Conservation (phyloP, 2,888 invertebrate species). For the Tiliacea aurago region DNA sequence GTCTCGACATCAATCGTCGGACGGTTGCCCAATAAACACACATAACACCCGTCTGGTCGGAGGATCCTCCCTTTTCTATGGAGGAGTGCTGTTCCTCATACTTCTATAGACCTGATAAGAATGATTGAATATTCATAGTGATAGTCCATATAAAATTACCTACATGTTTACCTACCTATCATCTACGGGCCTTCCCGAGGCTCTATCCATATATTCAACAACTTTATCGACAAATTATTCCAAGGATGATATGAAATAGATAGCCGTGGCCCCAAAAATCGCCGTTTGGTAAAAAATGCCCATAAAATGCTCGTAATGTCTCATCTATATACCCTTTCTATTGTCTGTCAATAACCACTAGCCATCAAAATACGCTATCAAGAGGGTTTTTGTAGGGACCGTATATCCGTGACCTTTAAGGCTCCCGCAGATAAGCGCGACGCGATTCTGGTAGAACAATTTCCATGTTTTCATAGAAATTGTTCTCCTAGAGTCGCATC, state of each 20-base stretch:
- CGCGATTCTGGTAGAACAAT: too few species aligned
- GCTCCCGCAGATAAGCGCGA: too few species aligned
- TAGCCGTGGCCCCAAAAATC: constrained; percentile 28
- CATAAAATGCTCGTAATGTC: constrained; percentile 39
- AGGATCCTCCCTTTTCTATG: too few species aligned
- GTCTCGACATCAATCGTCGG: too few species aligned
- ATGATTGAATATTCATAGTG: constrained; percentile 21
- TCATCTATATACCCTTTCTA: constrained; percentile 47
- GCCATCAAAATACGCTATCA: constrained; percentile 6
- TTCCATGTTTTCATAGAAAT: too few species aligned
- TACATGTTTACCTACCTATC: constrained; percentile 24
- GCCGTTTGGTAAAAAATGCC: constrained; percentile 27
- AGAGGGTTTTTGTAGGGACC: not conserved
- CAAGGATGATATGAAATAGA: constrained; percentile 42
- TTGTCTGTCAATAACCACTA: constrained; percentile 38
- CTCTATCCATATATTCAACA: constrained; percentile 52
- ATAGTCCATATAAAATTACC: constrained; percentile 10
- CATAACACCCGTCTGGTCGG: too few species aligned
- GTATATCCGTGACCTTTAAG: not conserved
- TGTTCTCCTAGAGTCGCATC: too few species aligned
- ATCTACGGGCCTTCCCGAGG: constrained; percentile 18
- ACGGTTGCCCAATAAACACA: too few species aligned
- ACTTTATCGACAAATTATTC: constrained; percentile 64
- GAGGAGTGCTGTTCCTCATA: too few species aligned
- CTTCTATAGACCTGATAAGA: not conserved